phyloP scores from a whole-genome alignment of 2,797 vertebrate species.

The Hippocampus kuda region DNA sequence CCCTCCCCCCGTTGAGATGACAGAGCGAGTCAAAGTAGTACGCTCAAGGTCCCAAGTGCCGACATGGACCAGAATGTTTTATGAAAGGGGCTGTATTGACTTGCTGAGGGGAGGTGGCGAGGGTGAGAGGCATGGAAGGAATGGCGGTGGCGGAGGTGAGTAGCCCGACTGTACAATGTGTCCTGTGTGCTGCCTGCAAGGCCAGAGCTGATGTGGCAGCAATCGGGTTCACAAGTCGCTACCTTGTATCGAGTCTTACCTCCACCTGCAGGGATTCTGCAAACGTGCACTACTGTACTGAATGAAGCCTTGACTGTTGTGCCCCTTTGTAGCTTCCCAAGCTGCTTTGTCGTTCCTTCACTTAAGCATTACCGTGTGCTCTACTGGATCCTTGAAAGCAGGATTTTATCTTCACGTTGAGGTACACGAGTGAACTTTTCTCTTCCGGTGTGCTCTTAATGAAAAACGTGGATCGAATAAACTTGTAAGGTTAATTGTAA shows the following conservation, averaged over 20 bases:
- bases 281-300: not conserved
- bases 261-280: conserved; percentile 3
- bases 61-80: conserved; percentile 17
- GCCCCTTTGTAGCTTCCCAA: not conserved
- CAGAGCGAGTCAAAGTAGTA: not conserved
- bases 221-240: conserved; percentile 39
- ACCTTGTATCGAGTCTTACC: conserved; percentile 34
- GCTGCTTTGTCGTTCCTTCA: not conserved
- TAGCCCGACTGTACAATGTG: conserved; percentile 56
- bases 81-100: conserved; percentile 45
- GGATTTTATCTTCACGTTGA: not conserved
- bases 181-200: conserved; percentile 55
- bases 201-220: conserved; percentile 66
- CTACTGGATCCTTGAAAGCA: not conserved
- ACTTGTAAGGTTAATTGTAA: no score
- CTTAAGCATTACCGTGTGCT: no score
- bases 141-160: conserved; percentile 23
- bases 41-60: not conserved
- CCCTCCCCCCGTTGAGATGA: not conserved
- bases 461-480: no score
- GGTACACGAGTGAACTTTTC: not conserved
- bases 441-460: no score
- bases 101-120: conserved; percentile 28
- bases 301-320: not conserved
- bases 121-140: conserved; percentile 21